These are phyloP conservation scores for Stenotaenia linearis DNA, from an alignment of 2,888 invertebrate species.

Conservation along the genomic window DNA sequence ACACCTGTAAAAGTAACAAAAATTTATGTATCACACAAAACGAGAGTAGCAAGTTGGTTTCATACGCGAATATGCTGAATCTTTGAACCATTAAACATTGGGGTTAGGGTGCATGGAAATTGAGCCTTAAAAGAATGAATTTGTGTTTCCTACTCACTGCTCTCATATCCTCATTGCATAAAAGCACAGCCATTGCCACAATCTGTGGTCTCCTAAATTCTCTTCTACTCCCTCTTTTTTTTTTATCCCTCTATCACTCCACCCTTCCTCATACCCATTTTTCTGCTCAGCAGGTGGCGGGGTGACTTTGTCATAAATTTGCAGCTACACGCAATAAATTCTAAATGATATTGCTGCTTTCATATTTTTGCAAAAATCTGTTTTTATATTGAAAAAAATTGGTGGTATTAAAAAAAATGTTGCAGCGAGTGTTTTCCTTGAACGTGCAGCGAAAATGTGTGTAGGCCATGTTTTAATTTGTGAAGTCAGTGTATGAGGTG, in stretches of 20 bases:
- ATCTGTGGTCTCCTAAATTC: conserved; percentile 19
- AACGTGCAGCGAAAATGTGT: background rate
- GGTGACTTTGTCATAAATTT: conserved; percentile 19
- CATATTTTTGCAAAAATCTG: conserved; percentile 13
- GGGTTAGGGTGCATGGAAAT: conserved; percentile 15
- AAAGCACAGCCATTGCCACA: conserved; percentile 8
- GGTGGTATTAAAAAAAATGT: background rate
- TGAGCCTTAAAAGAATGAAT: conserved; percentile 12
- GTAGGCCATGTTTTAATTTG: background rate
- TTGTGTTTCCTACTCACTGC: conserved; percentile 15
- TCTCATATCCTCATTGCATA: conserved; percentile 13
- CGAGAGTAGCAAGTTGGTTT: background rate
- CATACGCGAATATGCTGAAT: background rate
- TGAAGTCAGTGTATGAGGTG: background rate
- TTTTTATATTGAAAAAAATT: background rate
- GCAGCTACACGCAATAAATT: conserved; percentile 15
- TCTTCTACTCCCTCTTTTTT: background rate
- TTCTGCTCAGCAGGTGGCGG: conserved; percentile 13
- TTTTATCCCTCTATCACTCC: background rate
- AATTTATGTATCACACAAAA: background rate
- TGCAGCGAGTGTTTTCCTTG: background rate
- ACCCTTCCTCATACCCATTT: background rate
- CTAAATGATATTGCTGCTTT: background rate
- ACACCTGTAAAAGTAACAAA: background rate
- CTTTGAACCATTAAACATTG: conserved; percentile 15